Conservation (phyloP, 2,888 invertebrate genomes). For the Pachymerium ferrugineum region DNA sequence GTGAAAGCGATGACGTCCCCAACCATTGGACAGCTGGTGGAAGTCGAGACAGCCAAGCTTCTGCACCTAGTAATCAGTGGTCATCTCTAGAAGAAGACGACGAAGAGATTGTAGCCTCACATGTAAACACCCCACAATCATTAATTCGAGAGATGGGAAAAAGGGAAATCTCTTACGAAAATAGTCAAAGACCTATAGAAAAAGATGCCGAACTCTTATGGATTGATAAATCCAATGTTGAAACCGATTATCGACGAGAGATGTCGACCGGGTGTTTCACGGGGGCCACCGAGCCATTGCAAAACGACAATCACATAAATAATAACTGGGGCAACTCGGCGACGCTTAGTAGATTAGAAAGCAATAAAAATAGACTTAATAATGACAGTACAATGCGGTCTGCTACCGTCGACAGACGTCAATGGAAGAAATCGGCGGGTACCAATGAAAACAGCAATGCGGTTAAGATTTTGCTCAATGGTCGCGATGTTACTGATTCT, state of each 20-base stretch:
- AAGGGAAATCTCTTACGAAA: conserved; percentile 35
- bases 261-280: background rate
- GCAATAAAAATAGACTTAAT: conserved; percentile 34
- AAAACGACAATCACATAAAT: conserved; percentile 30
- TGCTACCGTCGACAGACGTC: conserved; percentile 34
- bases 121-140: conserved; percentile 35
- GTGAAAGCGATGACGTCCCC: conserved; percentile 34
- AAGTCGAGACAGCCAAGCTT: conserved; percentile 35
- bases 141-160: conserved; percentile 33
- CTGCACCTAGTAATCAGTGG: conserved; percentile 32
- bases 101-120: conserved; percentile 35
- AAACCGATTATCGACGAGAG: conserved; percentile 3
- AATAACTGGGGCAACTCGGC: conserved; percentile 34
- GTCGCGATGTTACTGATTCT: conserved; percentile 21
- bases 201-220: conserved; percentile 31
- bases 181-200: conserved; percentile 17
- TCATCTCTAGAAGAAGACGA: conserved; percentile 34
- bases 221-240: conserved; percentile 33
- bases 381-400: conserved; percentile 27
- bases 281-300: background rate
- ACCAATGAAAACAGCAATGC: background rate
- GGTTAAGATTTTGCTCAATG: conserved; percentile 31
- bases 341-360: conserved; percentile 36
- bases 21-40: conserved; percentile 16
- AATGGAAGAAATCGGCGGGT: background rate